Conservation (phyloP, 2,113 vertebrate genomes). For the Polypterus senegalus region DNA sequence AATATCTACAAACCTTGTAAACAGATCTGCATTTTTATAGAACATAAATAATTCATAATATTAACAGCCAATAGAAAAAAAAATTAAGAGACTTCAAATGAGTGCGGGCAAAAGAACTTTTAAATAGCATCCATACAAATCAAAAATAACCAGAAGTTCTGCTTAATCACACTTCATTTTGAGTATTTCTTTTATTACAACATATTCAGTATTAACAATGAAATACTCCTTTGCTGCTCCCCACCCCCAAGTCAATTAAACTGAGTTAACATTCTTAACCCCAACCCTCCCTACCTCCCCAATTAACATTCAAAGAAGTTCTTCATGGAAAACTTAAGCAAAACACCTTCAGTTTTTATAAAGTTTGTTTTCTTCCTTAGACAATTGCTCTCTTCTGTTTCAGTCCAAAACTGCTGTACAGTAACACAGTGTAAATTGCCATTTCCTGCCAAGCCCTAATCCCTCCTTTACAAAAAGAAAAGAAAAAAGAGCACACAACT, state of each 20-base stretch:
- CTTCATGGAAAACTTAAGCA: not conserved
- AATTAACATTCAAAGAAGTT: constrained; percentile 7
- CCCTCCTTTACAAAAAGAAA: constrained; percentile 23
- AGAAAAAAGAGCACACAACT: not conserved
- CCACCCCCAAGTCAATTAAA: constrained; percentile 44
- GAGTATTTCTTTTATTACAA: constrained; percentile 39
- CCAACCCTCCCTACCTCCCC: constrained; percentile 34
- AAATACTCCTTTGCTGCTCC: constrained; percentile 39
- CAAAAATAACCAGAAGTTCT: constrained; percentile 54
- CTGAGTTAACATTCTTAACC: constrained; percentile 72
- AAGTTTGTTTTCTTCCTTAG: constrained; percentile 35
- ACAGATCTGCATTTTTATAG: constrained; percentile 97
- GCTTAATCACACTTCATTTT: constrained; percentile 40
- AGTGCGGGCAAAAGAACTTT: constrained; percentile 72
- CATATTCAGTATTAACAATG: constrained; percentile 49
- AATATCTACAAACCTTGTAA: constrained; percentile 99
- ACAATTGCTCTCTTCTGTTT: constrained; percentile 80
- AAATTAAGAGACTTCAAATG: constrained; percentile 75
- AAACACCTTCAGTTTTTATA: not conserved
- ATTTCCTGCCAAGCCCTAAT: constrained; percentile 20
- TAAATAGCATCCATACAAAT: constrained; percentile 70
- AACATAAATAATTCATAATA: constrained; percentile 99
- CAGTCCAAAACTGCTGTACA: constrained; percentile 74
- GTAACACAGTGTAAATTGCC: constrained; percentile 62
- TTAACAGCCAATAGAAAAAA: constrained; percentile 97